These are phyloP conservation scores for Nemurella pictetii DNA, from an alignment of 2,888 invertebrate species.

Conservation along the genomic window DNA sequence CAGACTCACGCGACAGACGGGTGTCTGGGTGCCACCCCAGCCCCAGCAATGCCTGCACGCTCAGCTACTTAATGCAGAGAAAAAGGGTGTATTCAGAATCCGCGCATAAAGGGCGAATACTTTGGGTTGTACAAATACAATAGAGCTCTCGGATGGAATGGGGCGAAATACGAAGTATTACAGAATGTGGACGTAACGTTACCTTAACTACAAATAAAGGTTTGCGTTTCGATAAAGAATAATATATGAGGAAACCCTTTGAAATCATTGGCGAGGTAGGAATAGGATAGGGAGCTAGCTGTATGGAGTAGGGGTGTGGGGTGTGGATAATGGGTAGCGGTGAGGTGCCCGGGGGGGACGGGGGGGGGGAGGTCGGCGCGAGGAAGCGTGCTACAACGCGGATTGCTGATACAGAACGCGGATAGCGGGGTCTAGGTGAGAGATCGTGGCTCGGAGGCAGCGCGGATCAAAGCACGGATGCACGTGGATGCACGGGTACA, in stretches of 20 bases:
- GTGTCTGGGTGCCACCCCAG: too few relatives aligned
- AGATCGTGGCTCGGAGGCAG: too few relatives aligned
- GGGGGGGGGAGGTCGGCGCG: background rate
- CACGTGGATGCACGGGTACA: too few relatives aligned
- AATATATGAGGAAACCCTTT: constrained; percentile 28
- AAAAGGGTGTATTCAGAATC: constrained; percentile 36
- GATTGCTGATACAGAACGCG: too few relatives aligned
- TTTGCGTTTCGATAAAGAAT: constrained; percentile 36
- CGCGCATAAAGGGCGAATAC: constrained; percentile 31
- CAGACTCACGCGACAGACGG: constrained; percentile 25
- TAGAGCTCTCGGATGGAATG: background rate
- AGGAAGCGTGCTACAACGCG: too few relatives aligned
- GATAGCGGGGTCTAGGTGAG: too few relatives aligned
- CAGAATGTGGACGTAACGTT: constrained; percentile 35
- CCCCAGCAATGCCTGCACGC: too few relatives aligned
- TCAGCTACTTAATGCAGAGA: constrained; percentile 22
- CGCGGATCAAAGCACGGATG: too few relatives aligned
- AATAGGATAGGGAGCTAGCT: too few relatives aligned
- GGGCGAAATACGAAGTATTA: constrained; percentile 27
- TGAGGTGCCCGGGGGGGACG: background rate
- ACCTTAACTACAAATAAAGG: constrained; percentile 37
- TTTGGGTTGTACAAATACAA: constrained; percentile 1
- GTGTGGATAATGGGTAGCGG: background rate
- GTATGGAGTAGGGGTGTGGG: background rate
- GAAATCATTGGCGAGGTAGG: constrained; percentile 18